A percentile compares a stretch with the other conserved stretches of the same genome.
These are phyloP conservation scores for Aulostomus chinensis DNA, from an alignment of 2,797 vertebrate genomes.

Conservation along the genomic window DNA sequence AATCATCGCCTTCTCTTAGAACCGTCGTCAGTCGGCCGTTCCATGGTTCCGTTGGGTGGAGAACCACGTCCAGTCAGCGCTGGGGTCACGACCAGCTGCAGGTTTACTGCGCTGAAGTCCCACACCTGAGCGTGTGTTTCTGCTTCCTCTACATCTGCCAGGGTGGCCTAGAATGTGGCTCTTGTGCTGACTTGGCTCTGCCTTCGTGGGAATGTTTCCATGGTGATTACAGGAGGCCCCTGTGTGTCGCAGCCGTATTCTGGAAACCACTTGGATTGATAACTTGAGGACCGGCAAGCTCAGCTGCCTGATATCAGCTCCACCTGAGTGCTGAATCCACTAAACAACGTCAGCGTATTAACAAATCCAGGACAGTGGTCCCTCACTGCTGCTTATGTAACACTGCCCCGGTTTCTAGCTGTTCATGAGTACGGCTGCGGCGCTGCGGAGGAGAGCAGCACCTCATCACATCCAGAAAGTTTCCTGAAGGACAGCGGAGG, in stretches of 20 bases:
- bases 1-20: too few relatives aligned
- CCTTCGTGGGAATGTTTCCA: too few relatives aligned
- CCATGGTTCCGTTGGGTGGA: too few relatives aligned
- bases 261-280: conserved; percentile 13
- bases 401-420: conserved; percentile 6
- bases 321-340: conserved; percentile 36
- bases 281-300: conserved; percentile 27
- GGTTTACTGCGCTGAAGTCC: too few relatives aligned
- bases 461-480: conserved; percentile 28
- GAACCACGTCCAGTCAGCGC: too few relatives aligned
- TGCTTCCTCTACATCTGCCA: neutral
- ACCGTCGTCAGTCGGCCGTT: too few relatives aligned
- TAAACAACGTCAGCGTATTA: conserved; percentile 4
- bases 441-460: neutral
- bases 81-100: too few relatives aligned
- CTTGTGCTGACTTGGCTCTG: conserved; percentile 1
- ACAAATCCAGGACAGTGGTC: conserved; percentile 18
- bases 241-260: conserved; percentile 8
- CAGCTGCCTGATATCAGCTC: conserved; percentile 12
- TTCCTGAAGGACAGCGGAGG: conserved; percentile 55
- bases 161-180: conserved; percentile 19
- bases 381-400: conserved; percentile 21
- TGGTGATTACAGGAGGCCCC: too few relatives aligned
- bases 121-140: neutral
- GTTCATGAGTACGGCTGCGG: neutral